Evolutionary conservation across 1,140 invertebrate genomes (phyloP), one percentile per base, ranked within the genome.

Genomic region (Hylaeus volcanicus): DNA sequence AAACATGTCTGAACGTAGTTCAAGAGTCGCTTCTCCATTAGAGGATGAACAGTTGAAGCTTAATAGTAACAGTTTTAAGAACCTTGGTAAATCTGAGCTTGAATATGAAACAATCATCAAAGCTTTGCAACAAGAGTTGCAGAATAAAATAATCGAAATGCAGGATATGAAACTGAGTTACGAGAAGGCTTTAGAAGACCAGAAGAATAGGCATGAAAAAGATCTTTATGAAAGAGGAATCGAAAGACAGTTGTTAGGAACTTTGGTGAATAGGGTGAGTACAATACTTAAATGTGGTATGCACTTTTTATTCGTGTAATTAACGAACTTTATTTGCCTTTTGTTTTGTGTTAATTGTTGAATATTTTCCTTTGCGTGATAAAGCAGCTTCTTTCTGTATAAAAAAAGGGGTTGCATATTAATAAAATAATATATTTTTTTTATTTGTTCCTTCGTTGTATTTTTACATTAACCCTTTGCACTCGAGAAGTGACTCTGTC

Each of bases 141-240:
- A 90, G 51, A 56, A 69, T 2, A 88, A 79, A 56, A 74, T 82
- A 6, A 71, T 78, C 9, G 90, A 93, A 83, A 85, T 93, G 39
- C 89, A 93, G 61, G 88, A 86, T 11, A 55, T 93, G 0, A 89
- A 82, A n/a, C 66, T 89, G 48, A 82, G 92, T 43, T 94, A 95
- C 75, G 90, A 94, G 53, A 93, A 92, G 14, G 91, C 93, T 78
- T 84, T 95, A 2, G 92, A 92, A 37, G 91, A 94, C 14, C 87
- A 94, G 74, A 93, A 93, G 55, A 90, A 82, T 0, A 82, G 92
- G 15, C 93, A 94, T 39, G 91, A 93, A 55, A 90, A 91, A 39
- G 89, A 93, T n/a, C 81, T 95, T n/a, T 89, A 90, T 2, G 89
- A 93, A 1, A 80, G 94, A 5, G 93, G 94, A 53, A 91, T 94